Base-by-base conservation (phyloP, 2,888 invertebrate species). In the Mythimna ferrago region DNA sequence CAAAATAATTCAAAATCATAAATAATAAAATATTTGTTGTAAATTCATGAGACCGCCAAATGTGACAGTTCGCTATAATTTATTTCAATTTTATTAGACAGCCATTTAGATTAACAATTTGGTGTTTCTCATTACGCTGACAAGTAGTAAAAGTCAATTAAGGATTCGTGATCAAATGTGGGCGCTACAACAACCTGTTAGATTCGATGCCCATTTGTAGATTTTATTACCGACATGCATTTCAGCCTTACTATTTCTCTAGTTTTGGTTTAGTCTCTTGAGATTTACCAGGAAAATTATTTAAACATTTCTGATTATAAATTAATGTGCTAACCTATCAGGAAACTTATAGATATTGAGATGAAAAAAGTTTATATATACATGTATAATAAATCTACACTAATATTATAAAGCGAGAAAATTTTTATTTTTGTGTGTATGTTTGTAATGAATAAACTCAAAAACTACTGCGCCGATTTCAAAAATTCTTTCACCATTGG, bases 111-210 rank as follows among this genome's bases (percentile, higher is more conserved):
- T 83, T 73, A 72, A 51, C 61, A 58, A 64, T 75, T 71, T 66
- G 60, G 57, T 19, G 71, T 71, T 70, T 68, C 57, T 76, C 67
- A 70, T 66, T 79, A 76, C 51, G 19, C 6, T 53, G 44, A 64
- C 41, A 38, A 62, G 72, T 70, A 69, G 57, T 65, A 68, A 70
- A 74, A 65, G 63, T 63, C 64, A 81, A 67, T 78, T 66, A 74
- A 82, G 65, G 62, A 72, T 68, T 41, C 16, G 44, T 64, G 62
- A 48, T 65, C 44, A 48, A 48, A 21, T 4, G 78, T 82, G 51
- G 82, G 73, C 58, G 73, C 53, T 54, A 56, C 62, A 63, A 64
- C 60, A 76, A 77, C 79, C 67, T 66, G 67, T 66, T 77, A 32
- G 61, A 51, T 57, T 61, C 64, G 60, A 41, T 71, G 35, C 6